Conservation (phyloP, 2,888 invertebrate species). For the Noctua pronuba region DNA sequence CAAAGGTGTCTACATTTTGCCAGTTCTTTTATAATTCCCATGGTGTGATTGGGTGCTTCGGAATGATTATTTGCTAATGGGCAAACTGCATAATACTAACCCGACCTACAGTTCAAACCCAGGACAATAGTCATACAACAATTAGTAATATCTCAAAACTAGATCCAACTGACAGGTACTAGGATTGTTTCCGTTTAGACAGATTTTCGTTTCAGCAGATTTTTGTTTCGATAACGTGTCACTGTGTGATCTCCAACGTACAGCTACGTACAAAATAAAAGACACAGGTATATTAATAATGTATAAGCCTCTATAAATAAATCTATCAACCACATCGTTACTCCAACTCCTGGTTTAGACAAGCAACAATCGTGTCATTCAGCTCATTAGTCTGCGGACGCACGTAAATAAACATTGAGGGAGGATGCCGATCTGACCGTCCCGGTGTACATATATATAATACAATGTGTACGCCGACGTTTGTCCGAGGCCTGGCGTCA, state of each 20-base stretch:
- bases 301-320: background rate
- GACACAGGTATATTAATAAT: too few relatives aligned
- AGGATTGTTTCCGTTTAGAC: too few relatives aligned
- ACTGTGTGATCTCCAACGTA: too few relatives aligned
- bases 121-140: background rate
- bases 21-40: too few relatives aligned
- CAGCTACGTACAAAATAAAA: too few relatives aligned
- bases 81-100: background rate
- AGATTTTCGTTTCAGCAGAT: too few relatives aligned
- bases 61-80: background rate
- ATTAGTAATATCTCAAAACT: background rate
- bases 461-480: slow-evolving; percentile 24
- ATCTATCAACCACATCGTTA: slow-evolving; percentile 5
- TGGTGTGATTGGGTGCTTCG: background rate
- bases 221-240: too few relatives aligned
- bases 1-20: too few relatives aligned
- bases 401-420: slow-evolving; percentile 39
- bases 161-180: background rate
- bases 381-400: slow-evolving; percentile 43
- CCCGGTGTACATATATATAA: slow-evolving; percentile 21
- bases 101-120: background rate
- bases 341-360: background rate
- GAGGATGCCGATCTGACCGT: slow-evolving; percentile 31
- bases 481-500: background rate
- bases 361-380: slow-evolving; percentile 34